Percentiles rank a stretch among this genome's conserved stretches.
Evolutionary conservation across 2,797 vertebrate genomes (phyloP).

Genomic region (Mus caroli): DNA sequence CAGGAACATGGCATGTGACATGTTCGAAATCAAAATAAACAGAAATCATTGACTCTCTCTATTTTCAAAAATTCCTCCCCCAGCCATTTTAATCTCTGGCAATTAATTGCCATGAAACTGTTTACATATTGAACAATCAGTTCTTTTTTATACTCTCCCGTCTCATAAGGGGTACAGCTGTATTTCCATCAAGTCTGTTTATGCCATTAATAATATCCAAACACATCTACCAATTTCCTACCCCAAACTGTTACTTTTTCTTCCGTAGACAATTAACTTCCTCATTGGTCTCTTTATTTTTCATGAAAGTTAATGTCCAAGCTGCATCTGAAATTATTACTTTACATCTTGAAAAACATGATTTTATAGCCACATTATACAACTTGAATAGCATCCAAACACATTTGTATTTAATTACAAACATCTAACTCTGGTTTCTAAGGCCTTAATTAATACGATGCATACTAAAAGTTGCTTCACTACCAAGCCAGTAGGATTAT

Average conservation of each 20-base stretch:
- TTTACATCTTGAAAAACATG: conserved; percentile 5
- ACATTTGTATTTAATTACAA: conserved; percentile 51
- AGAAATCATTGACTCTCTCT: not conserved
- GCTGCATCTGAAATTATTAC: not conserved
- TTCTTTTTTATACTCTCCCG: not conserved
- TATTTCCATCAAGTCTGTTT: not conserved
- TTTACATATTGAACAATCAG: not conserved
- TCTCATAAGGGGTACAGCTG: not conserved
- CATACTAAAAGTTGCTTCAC: not conserved
- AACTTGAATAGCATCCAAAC: not conserved
- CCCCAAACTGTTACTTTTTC: not conserved
- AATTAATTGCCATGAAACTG: conserved; percentile 12
- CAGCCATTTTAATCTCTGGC: not conserved
- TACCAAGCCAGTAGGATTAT: not conserved
- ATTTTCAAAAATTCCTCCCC: not conserved
- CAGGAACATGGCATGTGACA: not conserved
- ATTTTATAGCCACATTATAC: not conserved
- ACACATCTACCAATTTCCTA: not conserved
- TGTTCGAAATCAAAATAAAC: not conserved
- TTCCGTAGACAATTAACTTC: not conserved
- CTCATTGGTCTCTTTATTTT: not conserved
- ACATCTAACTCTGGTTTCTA: not conserved
- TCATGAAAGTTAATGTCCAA: conserved; percentile 2
- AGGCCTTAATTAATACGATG: not conserved
- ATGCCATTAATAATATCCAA: not conserved